Evolutionary conservation across 1,140 invertebrate species (phyloP).

Genomic region (Pectinophora gossypiella): DNA sequence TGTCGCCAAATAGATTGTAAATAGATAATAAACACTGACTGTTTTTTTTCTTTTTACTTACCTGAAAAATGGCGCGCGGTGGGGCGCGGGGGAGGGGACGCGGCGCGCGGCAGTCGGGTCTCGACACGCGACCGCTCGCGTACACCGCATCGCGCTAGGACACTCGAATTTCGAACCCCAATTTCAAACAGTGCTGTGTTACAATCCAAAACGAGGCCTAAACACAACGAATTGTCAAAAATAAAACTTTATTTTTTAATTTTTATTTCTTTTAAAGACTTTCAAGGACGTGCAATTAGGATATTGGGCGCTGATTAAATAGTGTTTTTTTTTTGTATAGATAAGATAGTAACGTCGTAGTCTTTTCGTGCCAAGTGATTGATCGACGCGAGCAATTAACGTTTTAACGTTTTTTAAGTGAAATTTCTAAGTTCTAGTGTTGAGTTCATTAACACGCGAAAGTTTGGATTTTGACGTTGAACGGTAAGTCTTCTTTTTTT

Average conservation of each 20-base stretch:
- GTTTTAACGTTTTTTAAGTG: constrained; percentile 35
- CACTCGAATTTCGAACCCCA: constrained; percentile 22
- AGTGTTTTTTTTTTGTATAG: constrained; percentile 38
- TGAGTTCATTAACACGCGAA: constrained; percentile 6
- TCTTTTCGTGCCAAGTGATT: constrained; percentile 45
- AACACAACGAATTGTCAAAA: constrained; percentile 41
- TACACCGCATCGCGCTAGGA: constrained; percentile 19
- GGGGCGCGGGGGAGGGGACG: constrained; percentile 41
- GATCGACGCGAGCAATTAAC: constrained; percentile 20
- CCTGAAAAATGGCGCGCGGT: constrained; percentile 50
- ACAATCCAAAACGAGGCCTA: constrained; percentile 28
- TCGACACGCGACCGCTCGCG: constrained; percentile 35
- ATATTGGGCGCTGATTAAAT: constrained; percentile 30
- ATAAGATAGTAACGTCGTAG: constrained; percentile 48
- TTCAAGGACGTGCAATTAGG: constrained; percentile 44
- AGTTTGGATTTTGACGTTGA: constrained; percentile 47
- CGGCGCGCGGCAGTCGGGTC: constrained; percentile 46
- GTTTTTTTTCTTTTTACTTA: constrained; percentile 43
- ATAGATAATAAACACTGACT: constrained; percentile 23
- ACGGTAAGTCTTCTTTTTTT: constrained; percentile 31
- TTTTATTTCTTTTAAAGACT: background rate
- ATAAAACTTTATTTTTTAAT: background rate
- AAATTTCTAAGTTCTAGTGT: constrained; percentile 32
- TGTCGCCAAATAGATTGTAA: constrained; percentile 38
- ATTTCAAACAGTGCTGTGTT: constrained; percentile 16